Percentiles rank a stretch among this genome's conserved stretches.
phyloP scores from a whole-genome alignment of 2,888 invertebrate genomes.

The Archips xylosteana region DNA sequence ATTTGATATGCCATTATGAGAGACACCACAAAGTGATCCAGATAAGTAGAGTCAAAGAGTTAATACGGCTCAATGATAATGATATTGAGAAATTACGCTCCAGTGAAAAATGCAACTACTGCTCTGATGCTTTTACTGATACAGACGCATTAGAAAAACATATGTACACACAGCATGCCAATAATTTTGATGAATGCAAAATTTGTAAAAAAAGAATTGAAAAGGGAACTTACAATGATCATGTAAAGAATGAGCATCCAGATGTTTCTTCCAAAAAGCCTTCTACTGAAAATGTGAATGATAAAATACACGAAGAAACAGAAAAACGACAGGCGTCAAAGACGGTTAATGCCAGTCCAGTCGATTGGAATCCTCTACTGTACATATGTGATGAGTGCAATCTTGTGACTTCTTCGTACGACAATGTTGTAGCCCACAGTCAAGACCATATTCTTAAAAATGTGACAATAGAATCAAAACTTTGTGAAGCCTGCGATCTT shows the following conservation, averaged over 20 bases:
- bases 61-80: constrained; percentile 1
- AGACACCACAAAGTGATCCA: constrained; percentile 2
- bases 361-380: not conserved
- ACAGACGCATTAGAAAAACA: not conserved
- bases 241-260: constrained; percentile 1
- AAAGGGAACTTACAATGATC: constrained; percentile 2
- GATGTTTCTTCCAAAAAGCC: not conserved
- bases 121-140: constrained; percentile 1
- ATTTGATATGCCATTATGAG: constrained; percentile 7
- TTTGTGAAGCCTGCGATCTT: not conserved
- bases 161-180: not conserved
- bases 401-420: constrained; percentile 19
- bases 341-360: not conserved
- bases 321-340: not conserved
- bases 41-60: not conserved
- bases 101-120: not conserved
- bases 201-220: constrained; percentile 2
- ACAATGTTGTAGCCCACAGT: constrained; percentile 12
- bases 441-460: constrained; percentile 26
- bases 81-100: not conserved
- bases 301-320: not conserved
- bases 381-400: constrained; percentile 8
- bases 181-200: not conserved
- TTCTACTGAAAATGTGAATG: not conserved
- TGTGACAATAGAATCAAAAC: not conserved